These are phyloP conservation scores for Calliphora vomitoria DNA, from an alignment of 2,888 invertebrate genomes.

Conservation along the genomic window DNA sequence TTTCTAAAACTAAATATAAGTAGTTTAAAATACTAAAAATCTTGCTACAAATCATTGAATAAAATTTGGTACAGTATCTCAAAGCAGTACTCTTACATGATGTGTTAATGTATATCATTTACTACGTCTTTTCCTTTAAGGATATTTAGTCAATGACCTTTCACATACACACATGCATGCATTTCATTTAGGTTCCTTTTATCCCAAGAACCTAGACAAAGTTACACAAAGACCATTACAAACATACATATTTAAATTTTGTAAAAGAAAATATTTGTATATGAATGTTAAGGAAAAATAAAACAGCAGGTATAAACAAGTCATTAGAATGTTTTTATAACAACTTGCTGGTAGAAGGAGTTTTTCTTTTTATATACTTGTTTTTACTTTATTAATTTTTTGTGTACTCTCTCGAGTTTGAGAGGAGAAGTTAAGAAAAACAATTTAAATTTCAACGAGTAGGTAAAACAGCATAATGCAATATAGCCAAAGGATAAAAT, in stretches of 20 bases:
- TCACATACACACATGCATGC: not conserved
- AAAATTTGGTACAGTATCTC: not conserved
- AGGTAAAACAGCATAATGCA: conserved; percentile 11
- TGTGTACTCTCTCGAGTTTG: not conserved
- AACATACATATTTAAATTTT: not conserved
- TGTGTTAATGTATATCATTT: not conserved
- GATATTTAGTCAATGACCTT: conserved; percentile 54
- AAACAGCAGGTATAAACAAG: conserved; percentile 51
- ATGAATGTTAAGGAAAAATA: not conserved
- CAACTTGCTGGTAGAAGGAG: not conserved
- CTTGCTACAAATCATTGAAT: not conserved
- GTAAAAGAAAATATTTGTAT: not conserved
- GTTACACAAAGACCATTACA: not conserved
- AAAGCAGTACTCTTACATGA: not conserved
- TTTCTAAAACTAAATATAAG: too few relatives aligned
- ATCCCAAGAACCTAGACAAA: not conserved
- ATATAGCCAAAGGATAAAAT: not conserved
- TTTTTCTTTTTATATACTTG: conserved; percentile 15
- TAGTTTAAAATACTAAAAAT: too few relatives aligned
- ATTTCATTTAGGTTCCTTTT: not conserved
- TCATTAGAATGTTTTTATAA: conserved; percentile 28
- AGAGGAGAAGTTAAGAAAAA: not conserved
- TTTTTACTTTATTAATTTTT: not conserved
- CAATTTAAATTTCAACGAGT: conserved; percentile 18
- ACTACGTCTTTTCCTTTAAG: not conserved